phyloP scores from a whole-genome alignment of 2,113 vertebrate species.

The Salminus brasiliensis region DNA sequence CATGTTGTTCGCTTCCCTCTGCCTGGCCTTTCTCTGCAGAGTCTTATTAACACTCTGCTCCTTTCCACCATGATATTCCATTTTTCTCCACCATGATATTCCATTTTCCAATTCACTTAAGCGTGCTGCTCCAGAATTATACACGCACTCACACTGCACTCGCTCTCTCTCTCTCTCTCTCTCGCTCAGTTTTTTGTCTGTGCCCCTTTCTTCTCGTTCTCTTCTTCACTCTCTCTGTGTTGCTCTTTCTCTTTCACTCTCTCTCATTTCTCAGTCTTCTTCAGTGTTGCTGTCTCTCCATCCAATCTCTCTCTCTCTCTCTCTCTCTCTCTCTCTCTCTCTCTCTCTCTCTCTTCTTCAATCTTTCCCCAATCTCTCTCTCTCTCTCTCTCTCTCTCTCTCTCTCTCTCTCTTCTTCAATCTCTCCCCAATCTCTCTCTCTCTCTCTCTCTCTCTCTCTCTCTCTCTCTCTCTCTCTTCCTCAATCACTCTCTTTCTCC shows the following conservation, averaged over 20 bases:
- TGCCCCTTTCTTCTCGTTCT: not conserved
- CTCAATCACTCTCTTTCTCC: not conserved
- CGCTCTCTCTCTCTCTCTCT: not conserved
- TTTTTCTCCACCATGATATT: constrained; percentile 42
- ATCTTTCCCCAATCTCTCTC: not conserved
- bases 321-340: too few relatives aligned
- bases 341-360: not conserved
- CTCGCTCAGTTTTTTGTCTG: not conserved
- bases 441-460: not conserved
- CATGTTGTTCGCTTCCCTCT: not conserved
- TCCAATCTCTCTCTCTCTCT: too few relatives aligned
- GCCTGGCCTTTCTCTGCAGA: not conserved
- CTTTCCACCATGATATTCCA: not conserved
- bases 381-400: constrained; percentile 36
- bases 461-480: not conserved
- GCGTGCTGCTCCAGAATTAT: constrained; percentile 43
- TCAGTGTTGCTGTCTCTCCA: too few relatives aligned
- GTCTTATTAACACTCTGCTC: constrained; percentile 17
- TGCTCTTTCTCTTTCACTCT: not conserved
- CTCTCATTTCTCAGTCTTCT: too few relatives aligned
- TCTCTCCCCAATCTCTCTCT: not conserved
- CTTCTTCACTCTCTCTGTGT: not conserved
- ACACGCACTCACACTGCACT: constrained; percentile 40
- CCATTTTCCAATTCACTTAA: constrained; percentile 50
- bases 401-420: not conserved